These are phyloP conservation scores for Myotis pilosus DNA, from an alignment of 2,797 vertebrate genomes.

Conservation along the genomic window DNA sequence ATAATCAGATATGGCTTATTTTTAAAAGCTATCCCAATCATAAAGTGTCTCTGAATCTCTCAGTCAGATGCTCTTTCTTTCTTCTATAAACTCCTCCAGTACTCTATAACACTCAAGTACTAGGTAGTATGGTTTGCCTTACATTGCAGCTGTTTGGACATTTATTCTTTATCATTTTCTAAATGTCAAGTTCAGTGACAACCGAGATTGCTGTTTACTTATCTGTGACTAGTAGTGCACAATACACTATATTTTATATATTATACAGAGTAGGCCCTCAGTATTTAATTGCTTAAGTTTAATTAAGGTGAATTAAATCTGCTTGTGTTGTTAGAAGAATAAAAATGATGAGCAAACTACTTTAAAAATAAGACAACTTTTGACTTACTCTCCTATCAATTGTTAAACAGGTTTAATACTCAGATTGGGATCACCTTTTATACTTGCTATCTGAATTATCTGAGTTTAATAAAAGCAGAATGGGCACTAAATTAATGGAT, in stretches of 20 bases:
- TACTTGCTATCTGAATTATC: constrained; percentile 21
- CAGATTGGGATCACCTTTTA: neutral
- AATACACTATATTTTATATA: neutral
- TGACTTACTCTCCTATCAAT: neutral
- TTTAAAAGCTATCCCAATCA: neutral
- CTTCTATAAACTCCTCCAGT: neutral
- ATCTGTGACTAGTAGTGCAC: neutral
- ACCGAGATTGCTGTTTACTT: neutral
- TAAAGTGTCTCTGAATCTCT: neutral
- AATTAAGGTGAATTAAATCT: neutral
- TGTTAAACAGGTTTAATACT: constrained; percentile 3
- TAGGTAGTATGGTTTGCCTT: neutral
- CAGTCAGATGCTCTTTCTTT: neutral
- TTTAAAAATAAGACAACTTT: constrained; percentile 10
- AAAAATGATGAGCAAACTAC: neutral
- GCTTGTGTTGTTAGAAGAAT: constrained; percentile 17
- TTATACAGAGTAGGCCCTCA: neutral
- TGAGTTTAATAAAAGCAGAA: constrained; percentile 16
- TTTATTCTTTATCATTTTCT: constrained; percentile 14
- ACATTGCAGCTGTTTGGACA: neutral
- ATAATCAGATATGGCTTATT: neutral
- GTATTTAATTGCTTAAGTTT: constrained; percentile 25
- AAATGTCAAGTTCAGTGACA: neutral
- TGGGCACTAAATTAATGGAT: neutral
- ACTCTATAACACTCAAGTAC: neutral